phyloP scores from a whole-genome alignment of 2,888 invertebrate species.

The Plagiodera versicolora region DNA sequence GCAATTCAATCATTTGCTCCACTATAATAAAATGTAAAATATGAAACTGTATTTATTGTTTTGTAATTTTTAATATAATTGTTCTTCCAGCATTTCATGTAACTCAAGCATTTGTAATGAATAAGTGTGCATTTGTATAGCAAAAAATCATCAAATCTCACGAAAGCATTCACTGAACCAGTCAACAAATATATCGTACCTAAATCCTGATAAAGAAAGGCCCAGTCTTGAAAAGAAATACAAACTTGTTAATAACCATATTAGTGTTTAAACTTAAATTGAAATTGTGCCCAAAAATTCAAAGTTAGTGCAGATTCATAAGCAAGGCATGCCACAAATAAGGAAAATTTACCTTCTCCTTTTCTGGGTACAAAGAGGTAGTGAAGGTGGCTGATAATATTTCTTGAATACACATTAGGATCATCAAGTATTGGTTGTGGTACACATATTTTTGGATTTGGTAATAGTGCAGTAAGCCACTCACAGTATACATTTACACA shows the following conservation, averaged over 20 bases:
- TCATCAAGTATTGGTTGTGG: conserved; percentile 87
- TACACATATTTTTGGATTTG: conserved; percentile 82
- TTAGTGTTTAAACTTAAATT: conserved; percentile 5
- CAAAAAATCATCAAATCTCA: not conserved
- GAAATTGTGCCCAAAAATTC: conserved; percentile 10
- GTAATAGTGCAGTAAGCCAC: conserved; percentile 88
- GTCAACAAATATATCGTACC: conserved; percentile 61
- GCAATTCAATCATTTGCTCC: too few relatives aligned
- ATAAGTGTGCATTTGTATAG: not conserved
- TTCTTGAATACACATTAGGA: conserved; percentile 86
- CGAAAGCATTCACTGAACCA: not conserved
- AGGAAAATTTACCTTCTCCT: conserved; percentile 74
- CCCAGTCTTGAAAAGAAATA: conserved; percentile 75
- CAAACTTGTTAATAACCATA: conserved; percentile 16
- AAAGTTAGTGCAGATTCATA: conserved; percentile 15
- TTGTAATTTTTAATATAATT: too few relatives aligned
- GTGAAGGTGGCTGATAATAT: conserved; percentile 90
- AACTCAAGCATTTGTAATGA: not conserved
- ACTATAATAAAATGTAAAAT: too few relatives aligned
- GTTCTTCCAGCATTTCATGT: not conserved
- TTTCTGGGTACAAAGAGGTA: conserved; percentile 92
- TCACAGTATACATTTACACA: conserved; percentile 97
- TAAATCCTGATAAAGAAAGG: conserved; percentile 85
- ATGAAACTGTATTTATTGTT: too few relatives aligned
- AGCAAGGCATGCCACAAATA: not conserved